Base-by-base conservation (phyloP, 2,888 invertebrate genomes). In the Gandaritis pyraliata region DNA sequence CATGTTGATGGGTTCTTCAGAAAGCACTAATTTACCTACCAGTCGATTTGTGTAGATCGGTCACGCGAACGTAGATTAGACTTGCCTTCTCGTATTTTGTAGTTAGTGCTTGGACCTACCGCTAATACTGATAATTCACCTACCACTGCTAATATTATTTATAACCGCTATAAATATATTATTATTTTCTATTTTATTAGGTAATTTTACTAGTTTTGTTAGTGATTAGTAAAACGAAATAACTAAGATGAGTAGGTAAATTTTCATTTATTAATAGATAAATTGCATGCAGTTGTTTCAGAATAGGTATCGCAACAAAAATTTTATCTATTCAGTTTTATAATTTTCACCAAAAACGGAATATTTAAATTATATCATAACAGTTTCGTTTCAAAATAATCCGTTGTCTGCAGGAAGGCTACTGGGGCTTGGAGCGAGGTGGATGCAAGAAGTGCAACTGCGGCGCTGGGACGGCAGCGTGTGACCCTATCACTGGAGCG, bases 391-490 rank as follows among this genome's bases (percentile, higher is more conserved):
- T 16, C 8, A 8, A 43, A 16, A 43, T 16, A 7, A 11, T 43
- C 2, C 16, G 16, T 43, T 38, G 12, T 12, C 48, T 48, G 36
- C 79, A 95, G 94, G 92, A 93, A 70, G 96, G 96, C 8, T 95
- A 94, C 85, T 97, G 97, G 96, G 97, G 97, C 66, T 85, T 96
- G 43, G 91, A 95, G 53, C 94, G 94, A 13, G 90, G 93, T 12
- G 97, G 97, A 43, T 98, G 99, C 81, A 89, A 94, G 47, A 93
- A 94, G n/a, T 99, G 99, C 83, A 93, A 94, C 59, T 99, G 99
- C 87, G 93, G 93, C 15, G 91, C 90, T 33, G 95, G 98, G 74
- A 94, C 95, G 16, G 95, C 95, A 55, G 88, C 90, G 8, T 98
- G 98, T 87, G 95, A 98, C 79, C 94, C 95, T 6, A 90, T 90